These are phyloP conservation scores for Malacosoma neustria DNA, from an alignment of 2,888 invertebrate species.

Conservation along the genomic window DNA sequence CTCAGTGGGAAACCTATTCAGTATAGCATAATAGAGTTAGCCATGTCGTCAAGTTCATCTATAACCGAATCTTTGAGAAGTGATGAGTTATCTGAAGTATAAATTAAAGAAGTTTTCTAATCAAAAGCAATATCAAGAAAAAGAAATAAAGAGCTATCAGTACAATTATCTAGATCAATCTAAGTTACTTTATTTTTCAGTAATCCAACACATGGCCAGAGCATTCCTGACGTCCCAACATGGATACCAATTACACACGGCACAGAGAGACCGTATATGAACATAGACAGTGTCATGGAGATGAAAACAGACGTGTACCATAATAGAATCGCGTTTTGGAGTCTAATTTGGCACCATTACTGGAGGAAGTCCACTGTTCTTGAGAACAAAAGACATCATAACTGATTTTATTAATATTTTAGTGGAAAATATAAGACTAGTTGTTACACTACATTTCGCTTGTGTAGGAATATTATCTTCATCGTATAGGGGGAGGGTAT, in stretches of 20 bases:
- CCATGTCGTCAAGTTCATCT: no score
- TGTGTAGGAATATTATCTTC: neutral
- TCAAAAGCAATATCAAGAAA: no score
- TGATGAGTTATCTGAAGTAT: no score
- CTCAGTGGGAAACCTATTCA: no score
- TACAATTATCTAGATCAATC: no score
- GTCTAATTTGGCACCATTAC: constrained; percentile 26
- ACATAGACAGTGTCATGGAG: constrained; percentile 26
- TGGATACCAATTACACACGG: constrained; percentile 30
- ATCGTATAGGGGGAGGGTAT: no score
- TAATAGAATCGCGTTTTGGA: constrained; percentile 36
- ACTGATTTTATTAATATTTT: neutral
- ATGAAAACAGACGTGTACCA: constrained; percentile 24
- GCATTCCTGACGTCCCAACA: constrained; percentile 25
- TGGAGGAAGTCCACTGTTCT: constrained; percentile 7
- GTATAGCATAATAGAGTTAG: no score
- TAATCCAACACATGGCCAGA: constrained; percentile 33
- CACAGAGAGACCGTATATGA: constrained; percentile 21
- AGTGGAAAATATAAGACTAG: neutral
- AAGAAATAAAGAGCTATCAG: no score
- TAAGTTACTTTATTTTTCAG: no score
- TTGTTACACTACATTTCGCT: neutral
- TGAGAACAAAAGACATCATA: neutral
- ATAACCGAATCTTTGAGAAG: no score
- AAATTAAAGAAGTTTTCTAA: no score